Percentiles rank a stretch among this genome's conserved stretches.
Evolutionary conservation across 2,113 vertebrate species (phyloP).

Genomic region (Hippocampus comes): DNA sequence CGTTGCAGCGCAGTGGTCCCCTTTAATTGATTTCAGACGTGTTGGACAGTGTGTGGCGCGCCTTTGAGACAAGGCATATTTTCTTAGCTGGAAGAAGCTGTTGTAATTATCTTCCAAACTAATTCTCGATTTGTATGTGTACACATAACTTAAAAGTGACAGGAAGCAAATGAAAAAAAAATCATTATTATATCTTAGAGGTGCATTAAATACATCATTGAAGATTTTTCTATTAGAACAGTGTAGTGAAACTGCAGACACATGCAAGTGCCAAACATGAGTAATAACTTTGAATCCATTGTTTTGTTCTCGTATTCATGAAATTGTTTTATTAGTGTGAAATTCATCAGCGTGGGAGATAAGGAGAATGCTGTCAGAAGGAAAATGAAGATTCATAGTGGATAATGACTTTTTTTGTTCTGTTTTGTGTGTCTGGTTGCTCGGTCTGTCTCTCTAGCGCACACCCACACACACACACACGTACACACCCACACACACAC

Average conservation of each 20-base stretch:
- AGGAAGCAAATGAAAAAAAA: background rate
- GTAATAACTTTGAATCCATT: constrained; percentile 40
- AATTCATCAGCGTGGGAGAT: constrained; percentile 42
- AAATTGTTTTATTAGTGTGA: constrained; percentile 59
- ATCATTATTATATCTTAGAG: background rate
- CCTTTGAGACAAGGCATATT: background rate
- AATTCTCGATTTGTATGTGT: background rate
- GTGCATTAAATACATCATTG: constrained; percentile 26
- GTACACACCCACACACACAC: constrained; percentile 7
- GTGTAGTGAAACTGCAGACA: constrained; percentile 37
- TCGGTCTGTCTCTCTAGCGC: background rate
- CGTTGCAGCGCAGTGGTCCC: no score
- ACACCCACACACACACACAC: constrained; percentile 11
- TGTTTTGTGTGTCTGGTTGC: constrained; percentile 14
- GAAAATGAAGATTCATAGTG: constrained; percentile 44
- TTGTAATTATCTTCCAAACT: background rate
- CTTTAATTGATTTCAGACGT: background rate
- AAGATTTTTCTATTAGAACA: constrained; percentile 34
- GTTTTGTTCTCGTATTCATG: constrained; percentile 39
- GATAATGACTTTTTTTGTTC: constrained; percentile 42
- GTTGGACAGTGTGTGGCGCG: background rate
- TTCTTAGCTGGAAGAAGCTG: background rate
- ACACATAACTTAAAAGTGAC: background rate
- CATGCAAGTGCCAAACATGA: constrained; percentile 42
- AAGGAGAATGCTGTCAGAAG: constrained; percentile 43